Base-by-base conservation (phyloP, 2,888 invertebrate genomes). In the Shargacucullia verbasci region DNA sequence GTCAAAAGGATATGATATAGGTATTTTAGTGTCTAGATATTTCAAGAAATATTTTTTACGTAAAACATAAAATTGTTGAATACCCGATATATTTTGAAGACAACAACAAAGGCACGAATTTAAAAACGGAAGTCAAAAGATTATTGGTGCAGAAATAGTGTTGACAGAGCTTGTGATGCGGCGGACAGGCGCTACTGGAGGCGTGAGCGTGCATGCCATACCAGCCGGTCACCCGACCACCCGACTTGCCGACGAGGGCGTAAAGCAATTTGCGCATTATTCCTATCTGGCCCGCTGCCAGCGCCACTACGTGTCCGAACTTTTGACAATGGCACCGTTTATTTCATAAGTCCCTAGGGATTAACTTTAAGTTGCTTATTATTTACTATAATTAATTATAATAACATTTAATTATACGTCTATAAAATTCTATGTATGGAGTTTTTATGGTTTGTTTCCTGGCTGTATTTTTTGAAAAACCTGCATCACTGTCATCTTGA, bases 261-360 rank as follows among this genome's bases (percentile, higher is more conserved):
- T 72, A 67, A 82, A 70, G 60, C 68, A 76, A 78, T 80, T 80
- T 77, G 65, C 71, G 70, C 68, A 59, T 79, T 73, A 76, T 75
- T 77, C 53, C 35, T 57, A 69, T 61, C 72, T 82, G 82, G 82
- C 70, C 33, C 40, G 20, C 29, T 41, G 81, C 79, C 81, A 78
- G 57, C 60, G n/a, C 31, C 13, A 60, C 71, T 70, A 68, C 70
- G 70, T 71, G 71, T 56, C 46, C 56, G 31, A 78, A 81, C 71
- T 79, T 80, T 79, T 71, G 79, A 78, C 76, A 77, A 64, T 62
- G 60, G 56, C 38, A 60, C 52, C 71, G 76, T 83, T 81, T 79
- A 82, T 74, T 55, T 53, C 58, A 48, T 57, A 64, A 63, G 50
- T 74, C 47, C 59, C 66, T 60, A 12, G 13, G 8, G 11, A 35